phyloP scores from a whole-genome alignment of 2,888 invertebrate genomes.

The Protodeltote pygarga region DNA sequence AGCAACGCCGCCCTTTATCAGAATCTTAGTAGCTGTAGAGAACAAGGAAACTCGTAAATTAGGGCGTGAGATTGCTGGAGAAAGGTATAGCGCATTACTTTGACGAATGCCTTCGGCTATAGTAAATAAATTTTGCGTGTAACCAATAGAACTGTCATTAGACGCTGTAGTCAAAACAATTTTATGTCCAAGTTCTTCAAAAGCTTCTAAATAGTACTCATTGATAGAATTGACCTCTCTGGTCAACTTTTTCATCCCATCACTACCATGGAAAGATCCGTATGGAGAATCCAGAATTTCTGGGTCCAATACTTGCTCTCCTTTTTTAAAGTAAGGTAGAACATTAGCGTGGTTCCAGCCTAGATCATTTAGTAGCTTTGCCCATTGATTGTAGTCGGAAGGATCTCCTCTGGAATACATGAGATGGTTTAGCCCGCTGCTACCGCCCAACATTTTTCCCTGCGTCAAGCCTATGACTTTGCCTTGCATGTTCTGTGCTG shows the following conservation, averaged over 20 bases:
- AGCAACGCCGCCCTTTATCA: constrained; percentile 2
- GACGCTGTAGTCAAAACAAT: constrained; percentile 10
- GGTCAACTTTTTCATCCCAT: constrained; percentile 7
- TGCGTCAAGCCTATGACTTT: constrained; percentile 5
- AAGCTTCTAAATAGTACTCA: constrained; percentile 8
- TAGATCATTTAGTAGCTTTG: not conserved
- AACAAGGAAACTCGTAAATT: constrained; percentile 8
- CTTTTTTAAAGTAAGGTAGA: constrained; percentile 13
- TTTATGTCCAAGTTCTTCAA: constrained; percentile 11
- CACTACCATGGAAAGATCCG: constrained; percentile 2
- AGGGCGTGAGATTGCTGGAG: not conserved
- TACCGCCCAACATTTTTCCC: constrained; percentile 23
- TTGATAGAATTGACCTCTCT: constrained; percentile 2
- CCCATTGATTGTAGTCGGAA: constrained; percentile 20
- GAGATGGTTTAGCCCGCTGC: constrained; percentile 17
- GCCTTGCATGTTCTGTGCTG: constrained; percentile 15
- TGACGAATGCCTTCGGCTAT: constrained; percentile 7
- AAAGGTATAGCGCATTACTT: constrained; percentile 7
- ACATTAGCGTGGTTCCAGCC: constrained; percentile 13
- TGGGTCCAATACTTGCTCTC: constrained; percentile 2
- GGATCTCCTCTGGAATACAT: constrained; percentile 15
- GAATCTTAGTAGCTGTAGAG: constrained; percentile 10
- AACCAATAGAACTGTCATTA: constrained; percentile 3
- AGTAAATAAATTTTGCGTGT: constrained; percentile 11
- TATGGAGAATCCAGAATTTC: not conserved